Conservation (phyloP, 1,140 invertebrate species). For the Agrilus planipennis region DNA sequence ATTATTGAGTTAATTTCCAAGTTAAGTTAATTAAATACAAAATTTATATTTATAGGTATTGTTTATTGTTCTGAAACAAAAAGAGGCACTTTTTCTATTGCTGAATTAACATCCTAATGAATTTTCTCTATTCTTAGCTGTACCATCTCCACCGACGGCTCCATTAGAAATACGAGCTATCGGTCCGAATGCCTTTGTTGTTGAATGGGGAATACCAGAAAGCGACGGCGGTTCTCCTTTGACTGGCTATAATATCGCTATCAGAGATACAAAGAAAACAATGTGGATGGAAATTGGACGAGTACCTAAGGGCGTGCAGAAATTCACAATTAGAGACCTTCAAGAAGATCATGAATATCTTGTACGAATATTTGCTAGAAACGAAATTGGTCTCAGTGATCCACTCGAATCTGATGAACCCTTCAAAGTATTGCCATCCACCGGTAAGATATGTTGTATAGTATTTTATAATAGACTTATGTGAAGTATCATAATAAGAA, state of each 20-base stretch:
- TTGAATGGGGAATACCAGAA: slow-evolving; percentile 90
- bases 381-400: slow-evolving; percentile 91
- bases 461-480: no score
- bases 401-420: slow-evolving; percentile 88
- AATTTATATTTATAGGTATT: no score
- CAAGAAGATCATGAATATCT: slow-evolving; percentile 83
- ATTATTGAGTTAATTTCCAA: no score
- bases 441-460: slow-evolving; percentile 45
- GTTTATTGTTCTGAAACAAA: no score
- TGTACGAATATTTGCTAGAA: slow-evolving; percentile 83
- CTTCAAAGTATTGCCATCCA: slow-evolving; percentile 68
- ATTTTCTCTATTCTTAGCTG: slow-evolving; percentile 44
- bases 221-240: slow-evolving; percentile 86
- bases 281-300: slow-evolving; percentile 95
- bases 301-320: slow-evolving; percentile 68
- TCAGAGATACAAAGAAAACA: slow-evolving; percentile 80
- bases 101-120: neutral
- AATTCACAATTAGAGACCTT: slow-evolving; percentile 73
- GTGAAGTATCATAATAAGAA: no score
- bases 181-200: slow-evolving; percentile 68
- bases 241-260: slow-evolving; percentile 83
- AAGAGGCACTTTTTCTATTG: neutral
- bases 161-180: slow-evolving; percentile 75
- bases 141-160: slow-evolving; percentile 79
- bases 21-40: no score